phyloP scores from a whole-genome alignment of 2,797 vertebrate genomes.

The Gymnothorax javanicus region DNA sequence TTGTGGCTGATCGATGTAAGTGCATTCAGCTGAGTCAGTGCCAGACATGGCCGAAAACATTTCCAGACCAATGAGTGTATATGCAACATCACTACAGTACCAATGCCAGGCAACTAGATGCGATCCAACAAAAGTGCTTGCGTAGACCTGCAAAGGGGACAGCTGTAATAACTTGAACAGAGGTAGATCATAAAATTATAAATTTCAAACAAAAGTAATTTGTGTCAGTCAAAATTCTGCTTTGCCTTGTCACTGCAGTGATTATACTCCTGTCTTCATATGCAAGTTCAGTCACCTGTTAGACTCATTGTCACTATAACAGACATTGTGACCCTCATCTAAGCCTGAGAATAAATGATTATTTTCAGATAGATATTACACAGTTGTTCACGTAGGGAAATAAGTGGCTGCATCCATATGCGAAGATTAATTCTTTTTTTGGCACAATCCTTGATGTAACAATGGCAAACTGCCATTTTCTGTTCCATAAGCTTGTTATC shows the following conservation, averaged over 20 bases:
- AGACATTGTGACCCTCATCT: neutral
- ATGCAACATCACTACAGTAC: neutral
- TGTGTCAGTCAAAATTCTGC: neutral
- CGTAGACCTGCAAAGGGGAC: neutral
- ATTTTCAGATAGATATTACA: neutral
- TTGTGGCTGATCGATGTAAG: neutral
- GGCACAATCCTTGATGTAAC: neutral
- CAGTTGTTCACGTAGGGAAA: neutral
- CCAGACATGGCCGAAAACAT: neutral
- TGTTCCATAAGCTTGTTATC: neutral
- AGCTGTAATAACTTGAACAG: neutral
- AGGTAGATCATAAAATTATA: neutral
- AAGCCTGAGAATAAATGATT: neutral
- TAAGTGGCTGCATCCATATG: neutral
- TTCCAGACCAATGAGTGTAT: neutral
- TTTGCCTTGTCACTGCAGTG: neutral
- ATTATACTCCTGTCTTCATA: neutral
- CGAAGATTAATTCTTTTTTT: neutral
- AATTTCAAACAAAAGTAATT: neutral
- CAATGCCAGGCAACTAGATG: neutral
- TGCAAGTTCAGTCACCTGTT: neutral
- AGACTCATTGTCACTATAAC: neutral
- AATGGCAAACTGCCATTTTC: neutral
- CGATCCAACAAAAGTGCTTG: no score
- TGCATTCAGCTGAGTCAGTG: neutral